A percentile compares a stretch with the other conserved stretches of the same genome.
These are phyloP conservation scores for Ascaphus truei DNA, from an alignment of 2,113 vertebrate genomes.

Conservation along the genomic window DNA sequence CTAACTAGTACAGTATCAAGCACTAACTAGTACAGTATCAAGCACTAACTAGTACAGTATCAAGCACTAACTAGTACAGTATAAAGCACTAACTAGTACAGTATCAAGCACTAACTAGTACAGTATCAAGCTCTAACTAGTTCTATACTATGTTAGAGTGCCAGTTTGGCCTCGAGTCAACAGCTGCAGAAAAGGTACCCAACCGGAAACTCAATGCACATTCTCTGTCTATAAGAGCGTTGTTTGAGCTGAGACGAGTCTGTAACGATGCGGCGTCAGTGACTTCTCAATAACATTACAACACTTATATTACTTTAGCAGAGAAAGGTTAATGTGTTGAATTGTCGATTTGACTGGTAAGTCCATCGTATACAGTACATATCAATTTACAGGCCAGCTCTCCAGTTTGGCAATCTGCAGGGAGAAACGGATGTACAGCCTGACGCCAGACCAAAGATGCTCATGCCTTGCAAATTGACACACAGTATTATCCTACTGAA, in stretches of 20 bases:
- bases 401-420: background rate
- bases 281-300: slow-evolving; percentile 7
- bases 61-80: too few species aligned
- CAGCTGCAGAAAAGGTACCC: too few species aligned
- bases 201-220: too few species aligned
- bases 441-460: background rate
- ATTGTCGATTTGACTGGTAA: background rate
- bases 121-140: too few species aligned
- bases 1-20: too few species aligned
- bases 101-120: too few species aligned
- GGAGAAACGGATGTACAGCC: background rate
- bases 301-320: background rate
- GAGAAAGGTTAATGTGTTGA: background rate
- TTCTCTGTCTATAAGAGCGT: background rate
- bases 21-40: too few species aligned
- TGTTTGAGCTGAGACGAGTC: background rate
- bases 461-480: background rate
- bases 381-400: background rate
- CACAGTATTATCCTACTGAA: background rate
- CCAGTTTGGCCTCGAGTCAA: too few species aligned
- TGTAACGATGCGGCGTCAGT: background rate
- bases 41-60: too few species aligned
- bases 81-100: too few species aligned
- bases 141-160: too few species aligned
- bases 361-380: background rate